phyloP scores from a whole-genome alignment of 2,797 vertebrate species.

The Hydrolagus colliei region DNA sequence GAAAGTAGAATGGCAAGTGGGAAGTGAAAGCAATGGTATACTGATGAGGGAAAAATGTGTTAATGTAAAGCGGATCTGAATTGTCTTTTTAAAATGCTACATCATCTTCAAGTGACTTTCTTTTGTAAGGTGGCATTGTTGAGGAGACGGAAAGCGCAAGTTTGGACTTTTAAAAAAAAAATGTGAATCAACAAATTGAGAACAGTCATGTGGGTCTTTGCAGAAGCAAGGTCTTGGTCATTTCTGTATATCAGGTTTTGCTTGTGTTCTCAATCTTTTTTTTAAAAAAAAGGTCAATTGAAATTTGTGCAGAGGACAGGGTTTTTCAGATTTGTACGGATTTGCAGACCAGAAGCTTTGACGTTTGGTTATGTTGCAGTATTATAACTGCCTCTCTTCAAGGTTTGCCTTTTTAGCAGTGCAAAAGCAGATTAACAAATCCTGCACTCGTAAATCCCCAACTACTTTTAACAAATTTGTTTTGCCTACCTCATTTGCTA shows the following conservation, averaged over 20 bases:
- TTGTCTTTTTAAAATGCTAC: slow-evolving; percentile 54
- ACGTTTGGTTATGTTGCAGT: slow-evolving; percentile 60
- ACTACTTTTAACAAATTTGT: slow-evolving; percentile 48
- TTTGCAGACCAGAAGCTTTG: slow-evolving; percentile 52
- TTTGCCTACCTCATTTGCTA: slow-evolving; percentile 72
- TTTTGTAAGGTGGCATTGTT: slow-evolving; percentile 73
- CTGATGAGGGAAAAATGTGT: slow-evolving; percentile 42
- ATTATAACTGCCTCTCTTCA: slow-evolving; percentile 63
- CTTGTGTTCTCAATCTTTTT: slow-evolving; percentile 39
- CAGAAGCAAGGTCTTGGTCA: slow-evolving; percentile 48
- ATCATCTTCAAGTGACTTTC: slow-evolving; percentile 72
- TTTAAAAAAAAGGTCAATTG: slow-evolving; percentile 32
- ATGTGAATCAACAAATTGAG: slow-evolving; percentile 61
- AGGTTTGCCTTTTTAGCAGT: slow-evolving; percentile 62
- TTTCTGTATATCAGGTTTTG: slow-evolving; percentile 64
- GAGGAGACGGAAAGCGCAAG: slow-evolving; percentile 60
- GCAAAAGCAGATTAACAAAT: slow-evolving; percentile 53
- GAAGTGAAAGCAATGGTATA: slow-evolving; percentile 47
- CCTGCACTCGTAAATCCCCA: slow-evolving; percentile 52
- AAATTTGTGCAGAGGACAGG: slow-evolving; percentile 51
- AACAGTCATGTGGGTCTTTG: slow-evolving; percentile 52
- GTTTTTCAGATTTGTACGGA: slow-evolving; percentile 45
- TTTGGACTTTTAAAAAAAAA: slow-evolving; percentile 73
- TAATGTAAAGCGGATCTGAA: slow-evolving; percentile 59
- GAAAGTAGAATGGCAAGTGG: slow-evolving; percentile 49